Evolutionary conservation across 2,113 vertebrate genomes (phyloP).

Genomic region (Proterorhinus semilunaris): DNA sequence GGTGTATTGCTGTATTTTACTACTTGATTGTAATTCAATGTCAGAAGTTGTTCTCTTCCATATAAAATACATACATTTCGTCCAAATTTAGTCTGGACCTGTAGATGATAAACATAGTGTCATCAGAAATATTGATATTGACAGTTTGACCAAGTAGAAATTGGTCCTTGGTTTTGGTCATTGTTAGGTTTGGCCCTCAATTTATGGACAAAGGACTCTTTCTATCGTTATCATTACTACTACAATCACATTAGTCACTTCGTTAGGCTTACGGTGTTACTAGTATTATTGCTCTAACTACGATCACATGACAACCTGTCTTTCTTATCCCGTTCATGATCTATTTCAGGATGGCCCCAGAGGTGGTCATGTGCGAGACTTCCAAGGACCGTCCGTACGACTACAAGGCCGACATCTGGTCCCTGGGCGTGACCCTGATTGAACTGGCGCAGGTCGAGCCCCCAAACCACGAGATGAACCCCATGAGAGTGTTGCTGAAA

Average conservation of each 20-base stretch:
- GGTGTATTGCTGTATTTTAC: too few relatives aligned
- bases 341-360: conserved; percentile 92
- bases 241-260: neutral
- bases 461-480: conserved; percentile 97
- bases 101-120: too few relatives aligned
- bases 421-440: conserved; percentile 94
- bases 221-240: too few relatives aligned
- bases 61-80: too few relatives aligned
- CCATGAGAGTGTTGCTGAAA: conserved; percentile 97
- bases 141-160: too few relatives aligned
- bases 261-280: neutral
- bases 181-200: too few relatives aligned
- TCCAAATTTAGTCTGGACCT: too few relatives aligned
- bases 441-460: conserved; percentile 98
- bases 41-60: too few relatives aligned
- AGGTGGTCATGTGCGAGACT: conserved; percentile 99
- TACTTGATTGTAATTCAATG: too few relatives aligned
- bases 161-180: too few relatives aligned
- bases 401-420: conserved; percentile 98
- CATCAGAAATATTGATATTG: too few relatives aligned
- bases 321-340: neutral
- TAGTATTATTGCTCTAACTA: neutral
- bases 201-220: too few relatives aligned
- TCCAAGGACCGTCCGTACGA: conserved; percentile 98
- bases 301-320: neutral